Evolutionary conservation across 1,140 invertebrate genomes (phyloP), one percentile per base, ranked within the genome.

Genomic region (Drosophila trapezifrons): DNA sequence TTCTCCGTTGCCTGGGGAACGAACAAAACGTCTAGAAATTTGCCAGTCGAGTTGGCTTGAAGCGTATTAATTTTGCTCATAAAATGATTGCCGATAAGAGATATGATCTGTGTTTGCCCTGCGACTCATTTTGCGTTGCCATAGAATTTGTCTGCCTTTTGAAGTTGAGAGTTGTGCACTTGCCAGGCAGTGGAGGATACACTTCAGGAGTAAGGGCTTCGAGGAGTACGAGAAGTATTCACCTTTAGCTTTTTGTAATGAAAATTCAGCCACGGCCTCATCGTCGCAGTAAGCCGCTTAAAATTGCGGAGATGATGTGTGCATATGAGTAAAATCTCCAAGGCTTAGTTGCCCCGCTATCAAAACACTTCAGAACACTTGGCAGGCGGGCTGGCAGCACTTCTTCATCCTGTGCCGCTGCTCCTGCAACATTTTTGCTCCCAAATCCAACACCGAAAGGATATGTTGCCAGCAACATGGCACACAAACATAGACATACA

Each of bases 31-130:
- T 73, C 72, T 70, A 80, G 67, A 85, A 85, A 77, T 80, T 85
- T 76, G 49, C 74, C 69, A 57, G 65, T 52, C 59, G 56, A 85
- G 64, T 77, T 57, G 67, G 43, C 76, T 78, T 58, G 54, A 65
- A 78, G 75, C 76, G 76, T 78, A 78, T 78, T 78, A 78, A 78
- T 78, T 78, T 63, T 78, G 80, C 73, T 76, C 84, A 89, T 89
- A 74, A 89, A 87, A 89, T 87, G 80, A 87, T 87, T 89, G 73
- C 80, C 84, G 84, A 87, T 87, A 87, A 87, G 84, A 87, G 84
- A 87, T 87, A 80, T 84, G 84, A 87, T 87, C 84, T 87, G 72
- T 89, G 85, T 84, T 87, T 87, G 84, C 73, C 51, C 51, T 18
- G 37, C 46, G 25, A 63, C 49, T 73, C 58, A 12, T 22, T 7